Evolutionary conservation across 1,140 invertebrate genomes (phyloP), one percentile per base, ranked within the genome.

Genomic region (Maconellicoccus hirsutus): DNA sequence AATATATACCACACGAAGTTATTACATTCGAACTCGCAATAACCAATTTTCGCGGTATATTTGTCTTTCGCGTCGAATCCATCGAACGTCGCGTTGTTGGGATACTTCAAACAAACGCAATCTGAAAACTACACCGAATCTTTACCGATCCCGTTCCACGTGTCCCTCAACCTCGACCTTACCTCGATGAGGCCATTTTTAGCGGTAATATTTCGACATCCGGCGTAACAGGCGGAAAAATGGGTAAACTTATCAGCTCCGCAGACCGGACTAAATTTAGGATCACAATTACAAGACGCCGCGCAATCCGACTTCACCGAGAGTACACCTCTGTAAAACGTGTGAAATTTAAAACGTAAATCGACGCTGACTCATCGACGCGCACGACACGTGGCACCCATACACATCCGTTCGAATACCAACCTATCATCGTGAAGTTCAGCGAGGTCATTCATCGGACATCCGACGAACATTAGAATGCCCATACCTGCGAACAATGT

Each of bases 181-280:
- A 84, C 81, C 75, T 78, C 78, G 72, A 73, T 86, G 80, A 88
- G 87, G 72, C 82, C 86, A 77, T 85, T 82, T 74, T 82, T 78
- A 22, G 85, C 78, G 27, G 84, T 83, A 70, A 85, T 85, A 77
- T 85, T 87, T 59, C 80, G 79, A 77, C 93, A 96, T 22, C 93
- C 93, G 39, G 92, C 92, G 77, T 94, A 89, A 79, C 93, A 96
- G 21, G 92, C 88, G 59, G 91, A 93, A 76, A 92, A 87, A 78
- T 94, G 95, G 6, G 91, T 94, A 76, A 81, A 85, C 0, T 86
- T 86, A 77, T 93, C 89, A 23, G 80, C 80, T 59, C 90, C 90
- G 76, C 93, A 96, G 70, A 94, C 86, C 6, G 92, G 91, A 73
- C 85, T 86, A 77, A 92, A 94, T 71, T 86, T 85, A 61, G 81